These are phyloP conservation scores for Microdon myrmicae DNA, from an alignment of 2,888 invertebrate species.

Conservation along the genomic window DNA sequence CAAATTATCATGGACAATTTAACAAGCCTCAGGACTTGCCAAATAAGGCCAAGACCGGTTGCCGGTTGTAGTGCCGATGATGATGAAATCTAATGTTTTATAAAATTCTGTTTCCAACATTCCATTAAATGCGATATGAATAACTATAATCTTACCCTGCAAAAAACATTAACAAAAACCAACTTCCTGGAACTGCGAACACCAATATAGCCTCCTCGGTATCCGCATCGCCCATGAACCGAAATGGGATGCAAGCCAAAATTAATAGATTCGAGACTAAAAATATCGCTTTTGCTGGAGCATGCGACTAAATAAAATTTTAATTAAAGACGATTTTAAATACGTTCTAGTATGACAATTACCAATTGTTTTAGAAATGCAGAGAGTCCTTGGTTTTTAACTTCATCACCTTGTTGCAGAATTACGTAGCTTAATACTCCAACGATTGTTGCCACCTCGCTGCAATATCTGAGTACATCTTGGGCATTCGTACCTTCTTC, in stretches of 20 bases:
- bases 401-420: conserved; percentile 92
- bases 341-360: conserved; percentile 55
- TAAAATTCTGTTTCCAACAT: neutral
- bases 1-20: too few species aligned
- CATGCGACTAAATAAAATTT: conserved; percentile 77
- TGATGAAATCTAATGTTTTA: conserved; percentile 5
- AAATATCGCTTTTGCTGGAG: conserved; percentile 95
- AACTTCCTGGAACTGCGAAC: conserved; percentile 93
- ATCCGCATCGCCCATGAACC: conserved; percentile 77
- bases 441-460: conserved; percentile 85
- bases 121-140: neutral
- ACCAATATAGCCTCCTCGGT: conserved; percentile 92
- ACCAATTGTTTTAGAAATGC: conserved; percentile 94
- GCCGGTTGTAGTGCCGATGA: too few species aligned
- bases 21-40: too few species aligned
- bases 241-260: conserved; percentile 87
- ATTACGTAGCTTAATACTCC: conserved; percentile 90
- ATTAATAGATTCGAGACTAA: conserved; percentile 90
- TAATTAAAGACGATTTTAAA: neutral
- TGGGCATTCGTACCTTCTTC: conserved; percentile 66
- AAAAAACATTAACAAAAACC: conserved; percentile 98
- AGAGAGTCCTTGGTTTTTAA: conserved; percentile 90
- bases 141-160: conserved; percentile 79
- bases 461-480: conserved; percentile 71
- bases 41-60: too few species aligned